A percentile compares a stretch with the other conserved stretches of the same genome.
Evolutionary conservation across 1,140 invertebrate genomes (phyloP).

Genomic region (Ceratosolen solmsi): DNA sequence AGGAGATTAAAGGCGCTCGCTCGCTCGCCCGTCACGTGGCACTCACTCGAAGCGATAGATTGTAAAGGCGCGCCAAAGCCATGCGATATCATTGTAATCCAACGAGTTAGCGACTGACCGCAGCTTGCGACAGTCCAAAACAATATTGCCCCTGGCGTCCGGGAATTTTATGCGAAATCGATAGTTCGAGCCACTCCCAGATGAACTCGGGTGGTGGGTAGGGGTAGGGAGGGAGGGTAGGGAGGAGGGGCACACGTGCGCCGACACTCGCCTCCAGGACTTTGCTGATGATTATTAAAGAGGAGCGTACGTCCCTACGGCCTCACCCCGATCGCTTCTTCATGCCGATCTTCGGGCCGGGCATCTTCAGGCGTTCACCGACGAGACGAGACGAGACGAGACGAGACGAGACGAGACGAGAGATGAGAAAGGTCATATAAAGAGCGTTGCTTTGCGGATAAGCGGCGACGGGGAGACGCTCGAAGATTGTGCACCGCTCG

Average conservation of each 20-base stretch:
- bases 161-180: constrained; percentile 59
- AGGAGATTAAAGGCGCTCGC: not conserved
- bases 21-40: not conserved
- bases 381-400: no score
- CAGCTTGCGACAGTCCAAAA: not conserved
- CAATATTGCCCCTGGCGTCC: constrained; percentile 14
- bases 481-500: no score
- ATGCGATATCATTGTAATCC: not conserved
- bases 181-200: constrained; percentile 47
- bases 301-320: not conserved
- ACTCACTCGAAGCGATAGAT: not conserved
- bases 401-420: no score
- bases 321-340: not conserved
- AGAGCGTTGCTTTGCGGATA: no score
- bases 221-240: no score
- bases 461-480: no score
- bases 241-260: not conserved
- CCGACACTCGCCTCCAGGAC: not conserved
- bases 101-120: not conserved
- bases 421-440: no score
- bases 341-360: no score
- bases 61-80: not conserved
- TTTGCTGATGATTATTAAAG: not conserved
- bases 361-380: no score
- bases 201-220: not conserved